Evolutionary conservation across 2,888 invertebrate genomes (phyloP).

Genomic region (Xestia rhomboidea): DNA sequence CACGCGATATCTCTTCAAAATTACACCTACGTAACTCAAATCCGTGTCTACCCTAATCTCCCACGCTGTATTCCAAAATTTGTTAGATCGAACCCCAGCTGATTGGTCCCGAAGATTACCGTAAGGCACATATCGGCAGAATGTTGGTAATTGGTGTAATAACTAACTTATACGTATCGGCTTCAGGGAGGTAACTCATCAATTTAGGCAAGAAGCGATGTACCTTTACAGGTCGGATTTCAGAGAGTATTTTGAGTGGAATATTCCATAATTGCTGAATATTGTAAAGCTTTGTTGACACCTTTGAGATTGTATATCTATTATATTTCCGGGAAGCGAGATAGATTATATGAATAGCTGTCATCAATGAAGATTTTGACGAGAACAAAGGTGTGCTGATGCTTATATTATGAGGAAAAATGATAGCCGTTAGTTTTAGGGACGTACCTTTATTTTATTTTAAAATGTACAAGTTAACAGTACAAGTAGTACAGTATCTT

Average conservation of each 20-base stretch:
- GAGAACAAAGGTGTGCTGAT: neutral
- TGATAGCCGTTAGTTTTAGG: neutral
- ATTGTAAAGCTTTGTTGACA: neutral
- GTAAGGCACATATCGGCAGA: constrained; percentile 44
- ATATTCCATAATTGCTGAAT: constrained; percentile 15
- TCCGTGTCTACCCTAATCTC: constrained; percentile 16
- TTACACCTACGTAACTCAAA: constrained; percentile 12
- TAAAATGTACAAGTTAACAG: too few relatives aligned
- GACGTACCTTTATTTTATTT: neutral
- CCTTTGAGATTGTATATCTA: neutral
- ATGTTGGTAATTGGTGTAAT: constrained; percentile 61
- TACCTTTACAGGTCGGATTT: constrained; percentile 26
- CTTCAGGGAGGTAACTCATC: constrained; percentile 23
- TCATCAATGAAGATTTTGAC: neutral
- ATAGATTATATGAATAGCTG: neutral
- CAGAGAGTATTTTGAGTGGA: neutral
- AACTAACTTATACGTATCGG: constrained; percentile 44
- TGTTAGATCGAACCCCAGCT: constrained; percentile 34
- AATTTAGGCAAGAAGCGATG: constrained; percentile 15
- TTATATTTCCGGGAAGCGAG: neutral
- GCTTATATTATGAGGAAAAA: neutral
- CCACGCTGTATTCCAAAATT: constrained; percentile 25
- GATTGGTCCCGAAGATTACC: constrained; percentile 51
- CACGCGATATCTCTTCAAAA: neutral
- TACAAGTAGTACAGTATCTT: too few relatives aligned